Base-by-base conservation (phyloP, 1,140 invertebrate species). In the Eupristina koningsbergeri region DNA sequence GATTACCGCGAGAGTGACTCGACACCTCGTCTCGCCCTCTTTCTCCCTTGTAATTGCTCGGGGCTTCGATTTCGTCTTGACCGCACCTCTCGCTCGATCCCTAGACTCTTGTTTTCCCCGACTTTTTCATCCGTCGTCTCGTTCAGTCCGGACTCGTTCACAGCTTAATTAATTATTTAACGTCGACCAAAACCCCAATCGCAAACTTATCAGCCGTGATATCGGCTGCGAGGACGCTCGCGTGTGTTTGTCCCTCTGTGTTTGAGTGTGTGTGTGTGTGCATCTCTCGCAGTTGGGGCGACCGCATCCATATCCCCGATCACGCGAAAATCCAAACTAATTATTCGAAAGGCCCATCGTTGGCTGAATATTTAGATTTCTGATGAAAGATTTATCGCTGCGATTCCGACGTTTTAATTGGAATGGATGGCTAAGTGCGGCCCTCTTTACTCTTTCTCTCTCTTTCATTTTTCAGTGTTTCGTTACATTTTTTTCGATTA, bases 111-210 rank as follows among this genome's bases (percentile, higher is more conserved):
- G 26, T 58, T 22, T 9, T 58, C 26, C 22, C 53, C 7, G 26
- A 5, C 9, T 58, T 26, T 58, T 58, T 58, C 53, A 3, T 26
- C 53, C 53, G 19, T 58, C 53, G 53, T 34, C 5, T 1, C 31
- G 17, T 22, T 7, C 1, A 1, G 15, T 19, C 36, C 64, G 64
- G 29, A 7, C 73, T 74, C 45, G 73, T 39, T 61, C 34, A 8
- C 69, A 63, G 85, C 86, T 88, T 87, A 89, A 89, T 89, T 89
- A 87, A 89, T 87, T 86, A 87, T 87, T 88, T 88, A 86, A 86
- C 86, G 85, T 86, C 84, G 80, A 61, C 41, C 82, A 67, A 64
- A 63, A n/a, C n/a, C 50, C 31, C 31, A 41, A 31, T 71, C 71
- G 73, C 73, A 67, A 22, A 83, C 41, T 83, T 79, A 84, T 79